Evolutionary conservation across 2,797 vertebrate genomes (phyloP), one percentile per base, ranked within the genome.

Genomic region (Cuniculus paca): DNA sequence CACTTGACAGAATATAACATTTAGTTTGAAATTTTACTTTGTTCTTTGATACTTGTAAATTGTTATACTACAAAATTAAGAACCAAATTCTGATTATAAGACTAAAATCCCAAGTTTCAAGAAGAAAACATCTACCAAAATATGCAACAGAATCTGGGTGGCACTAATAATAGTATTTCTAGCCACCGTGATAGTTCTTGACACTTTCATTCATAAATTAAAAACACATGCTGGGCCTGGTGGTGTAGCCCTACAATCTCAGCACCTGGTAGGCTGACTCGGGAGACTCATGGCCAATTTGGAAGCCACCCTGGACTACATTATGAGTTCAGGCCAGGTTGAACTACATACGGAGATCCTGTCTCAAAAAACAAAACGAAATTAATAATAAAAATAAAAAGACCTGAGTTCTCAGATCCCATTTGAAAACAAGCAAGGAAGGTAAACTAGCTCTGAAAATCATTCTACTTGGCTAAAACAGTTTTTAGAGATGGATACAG

Each of bases 61-160:
- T 79, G 36, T 65, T 60, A 56, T 31, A 60, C 36, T 88, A 84
- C 1, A 92, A 97, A 96, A 90, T 68, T 54, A 91, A 96, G 70
- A 94, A 77, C 16, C 50, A 91, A 95, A 95, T 81, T 54, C 14
- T 31, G 4, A 90, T 81, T 82, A 70, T 3, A 90, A 90, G n/a
- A 94, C 74, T 74, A 95, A 90, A 92, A 91, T 6, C 36, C 8
- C 65, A 5, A 78, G 19, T 90, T 95, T 90, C 6, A 85, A 70
- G 54, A 88, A 36, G 10, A 93, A 96, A 91, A 75, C 16, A 80
- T 45, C 81, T 89, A 75, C n/a, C 36, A 91, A 48, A 87, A 63
- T 22, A 58, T 12, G 13, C 54, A 83, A 84, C 19, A 94, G 26
- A 75, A 93, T 45, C 42, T 65, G 4, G 13, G 58, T 6, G 19